These are phyloP conservation scores for Pseudanteris insignis DNA, from an alignment of 2,888 invertebrate genomes.

Conservation along the genomic window DNA sequence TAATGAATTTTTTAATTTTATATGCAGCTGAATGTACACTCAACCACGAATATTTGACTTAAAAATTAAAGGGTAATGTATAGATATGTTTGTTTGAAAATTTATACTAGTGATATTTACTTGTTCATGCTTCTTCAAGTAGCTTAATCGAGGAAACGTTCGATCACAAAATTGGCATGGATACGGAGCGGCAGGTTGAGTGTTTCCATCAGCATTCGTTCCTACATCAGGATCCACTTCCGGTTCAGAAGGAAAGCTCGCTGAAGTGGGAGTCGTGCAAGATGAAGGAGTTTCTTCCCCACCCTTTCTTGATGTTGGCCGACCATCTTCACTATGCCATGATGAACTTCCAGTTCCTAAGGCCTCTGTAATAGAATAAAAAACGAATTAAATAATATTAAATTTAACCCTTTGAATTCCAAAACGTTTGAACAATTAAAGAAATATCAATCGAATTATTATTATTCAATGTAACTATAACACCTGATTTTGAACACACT, in stretches of 20 bases:
- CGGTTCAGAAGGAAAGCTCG: constrained; percentile 73
- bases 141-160: constrained; percentile 86
- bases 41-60: no score
- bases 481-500: neutral
- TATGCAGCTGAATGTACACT: no score
- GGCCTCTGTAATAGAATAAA: constrained; percentile 74
- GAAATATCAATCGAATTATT: no score
- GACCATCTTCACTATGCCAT: constrained; percentile 74
- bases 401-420: no score
- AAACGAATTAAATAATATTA: no score
- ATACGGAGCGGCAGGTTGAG: constrained; percentile 74
- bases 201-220: constrained; percentile 53
- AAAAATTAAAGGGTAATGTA: no score
- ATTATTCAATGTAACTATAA: no score
- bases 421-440: no score
- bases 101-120: no score
- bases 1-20: no score
- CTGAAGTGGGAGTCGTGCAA: constrained; percentile 74
- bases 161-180: constrained; percentile 92
- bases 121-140: constrained; percentile 93
- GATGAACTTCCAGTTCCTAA: constrained; percentile 75
- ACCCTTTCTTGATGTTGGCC: constrained; percentile 67
- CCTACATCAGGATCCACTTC: constrained; percentile 60
- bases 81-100: no score
- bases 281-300: constrained; percentile 70